A percentile compares a stretch with the other conserved stretches of the same genome.
Conservation (phyloP, 2,888 invertebrate species). For the Drosophila imparisetae region DNA sequence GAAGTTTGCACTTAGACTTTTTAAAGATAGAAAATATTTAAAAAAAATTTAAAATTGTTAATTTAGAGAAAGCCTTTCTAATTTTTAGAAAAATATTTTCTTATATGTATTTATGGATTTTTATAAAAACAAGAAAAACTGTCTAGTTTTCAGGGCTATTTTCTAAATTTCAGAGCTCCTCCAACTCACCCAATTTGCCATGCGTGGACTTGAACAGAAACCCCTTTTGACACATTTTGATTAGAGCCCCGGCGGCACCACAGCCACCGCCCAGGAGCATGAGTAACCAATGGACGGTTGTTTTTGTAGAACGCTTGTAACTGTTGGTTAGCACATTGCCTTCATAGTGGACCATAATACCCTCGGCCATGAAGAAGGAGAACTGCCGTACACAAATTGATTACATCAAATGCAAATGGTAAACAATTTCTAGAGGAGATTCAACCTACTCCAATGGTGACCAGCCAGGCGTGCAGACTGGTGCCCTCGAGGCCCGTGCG, state of each 20-base stretch:
- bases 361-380: constrained; percentile 83
- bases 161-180: not conserved
- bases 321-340: constrained; percentile 76
- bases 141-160: not conserved
- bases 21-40: not conserved
- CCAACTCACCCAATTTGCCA: constrained; percentile 76
- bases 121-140: not conserved
- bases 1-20: no score
- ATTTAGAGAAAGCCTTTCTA: not conserved
- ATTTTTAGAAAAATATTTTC: not conserved
- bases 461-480: constrained; percentile 81
- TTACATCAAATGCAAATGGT: not conserved
- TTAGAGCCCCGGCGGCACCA: constrained; percentile 78
- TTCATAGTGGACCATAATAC: constrained; percentile 81
- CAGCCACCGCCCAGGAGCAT: constrained; percentile 78
- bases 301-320: constrained; percentile 78
- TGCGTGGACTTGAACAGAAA: constrained; percentile 73
- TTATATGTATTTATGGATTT: not conserved
- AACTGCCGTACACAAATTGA: constrained; percentile 63
- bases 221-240: constrained; percentile 79
- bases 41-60: not conserved
- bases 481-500: constrained; percentile 69
- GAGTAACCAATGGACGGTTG: constrained; percentile 83
- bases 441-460: constrained; percentile 81
- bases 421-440: no score